Evolutionary conservation across 2,113 vertebrate species (phyloP).

Genomic region (Corythornis madagascariensis): DNA sequence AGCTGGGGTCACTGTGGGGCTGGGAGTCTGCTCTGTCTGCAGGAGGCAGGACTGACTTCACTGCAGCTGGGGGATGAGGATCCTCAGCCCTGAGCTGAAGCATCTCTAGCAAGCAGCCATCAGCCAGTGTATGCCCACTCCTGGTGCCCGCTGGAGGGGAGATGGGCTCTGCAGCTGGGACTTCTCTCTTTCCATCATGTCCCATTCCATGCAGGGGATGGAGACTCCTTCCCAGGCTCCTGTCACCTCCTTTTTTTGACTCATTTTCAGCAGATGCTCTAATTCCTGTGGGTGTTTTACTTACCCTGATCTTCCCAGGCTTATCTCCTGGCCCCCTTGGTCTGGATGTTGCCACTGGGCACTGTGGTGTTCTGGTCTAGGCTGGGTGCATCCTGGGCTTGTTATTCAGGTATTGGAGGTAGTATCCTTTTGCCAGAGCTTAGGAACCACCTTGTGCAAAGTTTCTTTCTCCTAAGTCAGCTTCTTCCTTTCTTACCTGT

Average conservation of each 20-base stretch:
- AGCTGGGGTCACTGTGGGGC: background rate
- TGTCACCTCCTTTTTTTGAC: background rate
- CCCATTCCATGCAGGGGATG: background rate
- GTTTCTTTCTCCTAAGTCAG: fast-evolving
- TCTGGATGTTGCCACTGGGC: background rate
- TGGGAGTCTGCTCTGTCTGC: background rate
- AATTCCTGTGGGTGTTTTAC: background rate
- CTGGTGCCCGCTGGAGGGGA: background rate
- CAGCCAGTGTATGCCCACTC: too few relatives aligned
- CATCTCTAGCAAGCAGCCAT: background rate
- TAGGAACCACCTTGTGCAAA: background rate
- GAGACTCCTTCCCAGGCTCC: background rate
- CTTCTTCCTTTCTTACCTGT: background rate
- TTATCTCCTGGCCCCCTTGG: background rate
- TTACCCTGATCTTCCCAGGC: background rate
- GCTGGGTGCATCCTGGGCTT: background rate
- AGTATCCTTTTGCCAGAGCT: background rate
- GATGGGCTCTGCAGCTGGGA: background rate
- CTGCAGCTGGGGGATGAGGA: background rate
- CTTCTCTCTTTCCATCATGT: background rate
- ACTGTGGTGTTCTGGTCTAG: background rate
- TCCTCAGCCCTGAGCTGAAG: background rate
- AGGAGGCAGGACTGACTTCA: conserved; percentile 31
- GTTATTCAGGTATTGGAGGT: background rate
- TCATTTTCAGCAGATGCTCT: background rate